Percentiles rank a stretch among this genome's conserved stretches.
Conservation (phyloP, 53 echinoderm and acorn worm species). For the Paracentrotus lividus region DNA sequence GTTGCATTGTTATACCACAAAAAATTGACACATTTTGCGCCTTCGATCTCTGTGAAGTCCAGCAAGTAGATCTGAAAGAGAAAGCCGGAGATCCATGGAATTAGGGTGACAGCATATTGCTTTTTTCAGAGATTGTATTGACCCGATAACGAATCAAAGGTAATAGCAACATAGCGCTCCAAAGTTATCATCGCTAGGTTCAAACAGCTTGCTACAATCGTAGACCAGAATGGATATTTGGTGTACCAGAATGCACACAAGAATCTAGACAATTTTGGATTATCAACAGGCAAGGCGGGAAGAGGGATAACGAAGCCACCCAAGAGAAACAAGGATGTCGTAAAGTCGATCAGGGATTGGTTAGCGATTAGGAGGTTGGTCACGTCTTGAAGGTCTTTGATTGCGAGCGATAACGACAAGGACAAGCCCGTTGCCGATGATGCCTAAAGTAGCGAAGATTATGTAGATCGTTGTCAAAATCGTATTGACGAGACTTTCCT, state of each 20-base stretch:
- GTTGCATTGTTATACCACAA: not conserved
- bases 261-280: not conserved
- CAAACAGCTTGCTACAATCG: slow-evolving; percentile 49
- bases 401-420: slow-evolving; percentile 65
- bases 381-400: slow-evolving; percentile 16
- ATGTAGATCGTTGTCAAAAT: not conserved
- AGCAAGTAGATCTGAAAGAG: not conserved
- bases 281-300: slow-evolving; percentile 13
- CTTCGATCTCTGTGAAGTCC: not conserved
- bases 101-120: not conserved
- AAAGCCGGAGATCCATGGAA: not conserved
- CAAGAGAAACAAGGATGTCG: slow-evolving; percentile 54
- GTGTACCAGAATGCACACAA: slow-evolving; percentile 75
- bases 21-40: not conserved
- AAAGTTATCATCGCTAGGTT: slow-evolving; percentile 66
- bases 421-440: slow-evolving; percentile 72
- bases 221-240: slow-evolving; percentile 77
- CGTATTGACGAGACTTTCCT: not conserved
- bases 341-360: slow-evolving; percentile 71
- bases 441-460: slow-evolving; percentile 41
- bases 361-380: slow-evolving; percentile 67
- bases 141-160: slow-evolving; percentile 63
- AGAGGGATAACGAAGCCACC: slow-evolving; percentile 8
- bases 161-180: slow-evolving; percentile 75
- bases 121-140: not conserved